Conservation (phyloP, 2,797 vertebrate species). For the Halcyon leucocephala region DNA sequence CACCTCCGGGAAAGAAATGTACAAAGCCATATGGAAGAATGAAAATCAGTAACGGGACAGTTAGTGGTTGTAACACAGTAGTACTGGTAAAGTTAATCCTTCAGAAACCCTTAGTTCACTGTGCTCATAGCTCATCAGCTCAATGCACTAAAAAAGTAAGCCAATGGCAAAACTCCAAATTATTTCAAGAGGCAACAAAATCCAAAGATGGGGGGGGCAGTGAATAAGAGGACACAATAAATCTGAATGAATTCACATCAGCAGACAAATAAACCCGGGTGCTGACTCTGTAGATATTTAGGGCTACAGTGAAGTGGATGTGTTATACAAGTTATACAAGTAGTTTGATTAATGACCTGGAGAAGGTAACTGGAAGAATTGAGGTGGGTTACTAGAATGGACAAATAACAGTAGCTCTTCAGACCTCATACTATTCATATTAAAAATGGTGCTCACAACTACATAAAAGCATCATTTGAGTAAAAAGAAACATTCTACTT, state of each 20-base stretch:
- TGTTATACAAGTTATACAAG: background rate
- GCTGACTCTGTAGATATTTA: background rate
- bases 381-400: background rate
- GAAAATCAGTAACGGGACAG: background rate
- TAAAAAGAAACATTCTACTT: background rate
- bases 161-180: background rate
- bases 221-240: background rate
- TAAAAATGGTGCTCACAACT: background rate
- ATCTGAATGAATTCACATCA: background rate
- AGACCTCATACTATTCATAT: background rate
- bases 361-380: background rate
- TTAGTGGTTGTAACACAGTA: background rate
- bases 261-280: background rate
- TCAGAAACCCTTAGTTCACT: background rate
- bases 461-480: background rate
- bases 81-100: background rate
- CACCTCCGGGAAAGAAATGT: background rate
- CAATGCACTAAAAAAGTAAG: background rate
- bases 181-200: background rate
- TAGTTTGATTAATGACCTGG: background rate
- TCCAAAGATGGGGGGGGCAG: too few relatives aligned
- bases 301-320: background rate
- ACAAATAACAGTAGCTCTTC: background rate
- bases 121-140: background rate
- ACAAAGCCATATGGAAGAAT: background rate